Percentiles rank a stretch among this genome's conserved stretches.
Evolutionary conservation across 2,113 vertebrate species (phyloP).

Genomic region (Apeltes quadracus): DNA sequence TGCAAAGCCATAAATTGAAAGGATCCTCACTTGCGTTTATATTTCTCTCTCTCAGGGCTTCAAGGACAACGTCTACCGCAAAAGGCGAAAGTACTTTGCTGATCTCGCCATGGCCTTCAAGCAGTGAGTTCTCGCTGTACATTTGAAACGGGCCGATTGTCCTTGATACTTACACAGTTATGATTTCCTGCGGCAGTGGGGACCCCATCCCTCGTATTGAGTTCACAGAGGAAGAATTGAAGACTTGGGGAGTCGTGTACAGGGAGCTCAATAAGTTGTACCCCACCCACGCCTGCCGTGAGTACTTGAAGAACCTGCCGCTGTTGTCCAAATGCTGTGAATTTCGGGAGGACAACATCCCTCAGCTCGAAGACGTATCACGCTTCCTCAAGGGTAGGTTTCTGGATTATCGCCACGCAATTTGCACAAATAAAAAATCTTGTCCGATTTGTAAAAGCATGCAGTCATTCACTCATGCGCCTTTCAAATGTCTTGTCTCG

Average conservation of each 20-base stretch:
- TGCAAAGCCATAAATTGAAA: not conserved
- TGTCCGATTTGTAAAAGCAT: not conserved
- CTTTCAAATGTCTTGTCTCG: conserved; percentile 43
- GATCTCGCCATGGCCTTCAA: conserved; percentile 94
- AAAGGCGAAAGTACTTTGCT: conserved; percentile 96
- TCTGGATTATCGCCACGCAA: not conserved
- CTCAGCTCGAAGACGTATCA: conserved; percentile 96
- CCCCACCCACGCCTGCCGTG: conserved; percentile 92
- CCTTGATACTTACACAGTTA: not conserved
- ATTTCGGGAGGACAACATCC: conserved; percentile 95
- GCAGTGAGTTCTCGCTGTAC: conserved; percentile 83
- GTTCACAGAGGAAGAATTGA: conserved; percentile 96
- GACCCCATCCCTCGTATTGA: conserved; percentile 91
- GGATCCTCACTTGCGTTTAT: not conserved
- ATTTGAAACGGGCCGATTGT: not conserved
- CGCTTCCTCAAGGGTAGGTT: conserved; percentile 90
- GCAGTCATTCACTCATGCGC: not conserved
- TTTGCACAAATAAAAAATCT: not conserved
- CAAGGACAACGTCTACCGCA: conserved; percentile 97
- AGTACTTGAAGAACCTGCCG: conserved; percentile 96
- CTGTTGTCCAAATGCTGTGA: conserved; percentile 92
- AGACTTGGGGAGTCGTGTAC: conserved; percentile 95
- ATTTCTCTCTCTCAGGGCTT: conserved; percentile 84
- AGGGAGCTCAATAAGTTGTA: conserved; percentile 95
- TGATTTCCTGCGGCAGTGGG: conserved; percentile 78